A percentile compares a stretch with the other conserved stretches of the same genome.
Conservation (phyloP, 2,888 invertebrate species). For the Heliconius erato region DNA sequence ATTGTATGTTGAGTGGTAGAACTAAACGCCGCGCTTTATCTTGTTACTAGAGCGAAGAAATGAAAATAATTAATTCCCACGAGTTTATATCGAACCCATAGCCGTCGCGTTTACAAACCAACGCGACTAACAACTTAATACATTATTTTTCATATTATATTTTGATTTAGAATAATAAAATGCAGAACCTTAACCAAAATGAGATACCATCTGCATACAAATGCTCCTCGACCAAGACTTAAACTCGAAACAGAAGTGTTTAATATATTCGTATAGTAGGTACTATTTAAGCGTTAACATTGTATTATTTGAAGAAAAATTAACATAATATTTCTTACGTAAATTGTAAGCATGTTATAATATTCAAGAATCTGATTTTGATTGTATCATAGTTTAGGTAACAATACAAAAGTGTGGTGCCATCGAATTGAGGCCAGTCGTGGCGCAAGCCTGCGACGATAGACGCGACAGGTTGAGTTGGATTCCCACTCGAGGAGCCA, state of each 20-base stretch:
- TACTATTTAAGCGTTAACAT: too few species aligned
- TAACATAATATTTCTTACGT: too few species aligned
- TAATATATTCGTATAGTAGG: too few species aligned
- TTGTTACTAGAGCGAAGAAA: too few species aligned
- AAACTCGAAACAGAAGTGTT: neutral
- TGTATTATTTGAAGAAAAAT: too few species aligned
- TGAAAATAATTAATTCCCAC: too few species aligned
- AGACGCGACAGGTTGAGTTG: too few species aligned
- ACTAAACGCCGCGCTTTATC: too few species aligned
- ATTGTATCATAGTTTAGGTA: neutral
- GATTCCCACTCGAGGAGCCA: too few species aligned
- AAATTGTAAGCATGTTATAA: neutral
- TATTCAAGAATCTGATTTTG: neutral
- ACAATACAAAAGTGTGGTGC: neutral
- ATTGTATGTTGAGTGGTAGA: too few species aligned
- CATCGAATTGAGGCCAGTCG: neutral
- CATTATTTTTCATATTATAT: neutral
- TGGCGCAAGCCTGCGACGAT: too few species aligned
- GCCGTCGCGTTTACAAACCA: neutral
- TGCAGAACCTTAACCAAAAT: slow-evolving; percentile 11
- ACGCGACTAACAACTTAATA: neutral
- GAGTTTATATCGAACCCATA: neutral
- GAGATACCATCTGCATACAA: slow-evolving; percentile 9
- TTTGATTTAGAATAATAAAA: neutral
- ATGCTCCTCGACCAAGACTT: neutral